A percentile compares a stretch with the other conserved stretches of the same genome.
Conservation (phyloP, 2,888 invertebrate species). For the Tridacna crocea region DNA sequence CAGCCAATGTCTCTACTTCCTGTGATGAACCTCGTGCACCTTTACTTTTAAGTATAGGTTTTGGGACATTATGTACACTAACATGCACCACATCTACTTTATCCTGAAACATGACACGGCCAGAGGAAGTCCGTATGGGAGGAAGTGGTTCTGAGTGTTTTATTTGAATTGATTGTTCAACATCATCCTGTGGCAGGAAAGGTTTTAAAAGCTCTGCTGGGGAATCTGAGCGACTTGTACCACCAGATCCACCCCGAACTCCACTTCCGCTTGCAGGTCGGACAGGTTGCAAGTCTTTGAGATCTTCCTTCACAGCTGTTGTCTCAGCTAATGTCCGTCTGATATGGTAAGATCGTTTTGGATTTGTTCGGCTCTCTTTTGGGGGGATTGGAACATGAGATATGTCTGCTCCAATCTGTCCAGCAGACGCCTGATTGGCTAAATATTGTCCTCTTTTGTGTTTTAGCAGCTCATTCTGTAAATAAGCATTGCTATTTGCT, state of each 20-base stretch:
- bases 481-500: slow-evolving; percentile 77
- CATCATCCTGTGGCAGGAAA: slow-evolving; percentile 65
- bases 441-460: slow-evolving; percentile 66
- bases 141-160: slow-evolving; percentile 66
- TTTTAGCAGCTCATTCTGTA: slow-evolving; percentile 78
- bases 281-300: slow-evolving; percentile 59
- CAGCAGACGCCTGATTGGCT: slow-evolving; percentile 40
- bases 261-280: slow-evolving; percentile 59
- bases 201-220: slow-evolving; percentile 70
- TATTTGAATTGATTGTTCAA: slow-evolving; percentile 57
- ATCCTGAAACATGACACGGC: slow-evolving; percentile 54
- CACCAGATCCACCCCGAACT: slow-evolving; percentile 58
- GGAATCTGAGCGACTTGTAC: slow-evolving; percentile 70
- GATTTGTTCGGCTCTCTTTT: slow-evolving; percentile 63
- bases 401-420: slow-evolving; percentile 43
- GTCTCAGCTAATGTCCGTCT: slow-evolving; percentile 46
- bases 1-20: slow-evolving; percentile 75
- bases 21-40: slow-evolving; percentile 51
- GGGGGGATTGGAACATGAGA: slow-evolving; percentile 66
- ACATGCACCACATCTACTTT: slow-evolving; percentile 68
- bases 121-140: slow-evolving; percentile 67
- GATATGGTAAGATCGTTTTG: slow-evolving; percentile 58
- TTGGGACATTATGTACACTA: slow-evolving; percentile 61
- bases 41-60: slow-evolving; percentile 54
- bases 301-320: slow-evolving; percentile 31